Evolutionary conservation across 2,888 invertebrate genomes (phyloP).

Genomic region (Eristalis arbustorum): DNA sequence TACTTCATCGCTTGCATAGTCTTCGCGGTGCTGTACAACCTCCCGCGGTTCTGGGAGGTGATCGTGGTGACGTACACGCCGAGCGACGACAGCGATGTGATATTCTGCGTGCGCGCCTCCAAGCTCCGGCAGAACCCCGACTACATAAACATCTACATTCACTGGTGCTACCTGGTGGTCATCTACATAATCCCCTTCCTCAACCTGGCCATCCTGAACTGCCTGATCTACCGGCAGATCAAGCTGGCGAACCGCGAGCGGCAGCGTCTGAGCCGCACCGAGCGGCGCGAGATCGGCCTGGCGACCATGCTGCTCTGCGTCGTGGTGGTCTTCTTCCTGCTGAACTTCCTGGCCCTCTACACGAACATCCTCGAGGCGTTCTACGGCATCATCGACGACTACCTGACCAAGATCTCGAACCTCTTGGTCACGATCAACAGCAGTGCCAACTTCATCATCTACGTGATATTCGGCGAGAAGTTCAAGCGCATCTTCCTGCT

Average conservation of each 20-base stretch:
- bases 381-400: constrained; percentile 84
- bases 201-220: constrained; percentile 93
- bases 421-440: constrained; percentile 97
- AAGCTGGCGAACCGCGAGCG: constrained; percentile 94
- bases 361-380: constrained; percentile 93
- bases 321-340: constrained; percentile 95
- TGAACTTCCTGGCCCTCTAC: constrained; percentile 93
- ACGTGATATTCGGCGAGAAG: constrained; percentile 98
- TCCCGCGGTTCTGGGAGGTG: constrained; percentile 90
- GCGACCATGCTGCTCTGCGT: constrained; percentile 97
- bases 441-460: constrained; percentile 98
- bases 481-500: constrained; percentile 93
- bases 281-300: constrained; percentile 94
- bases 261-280: constrained; percentile 92
- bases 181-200: constrained; percentile 96
- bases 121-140: constrained; percentile 85
- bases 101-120: constrained; percentile 88
- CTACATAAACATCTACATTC: constrained; percentile 93
- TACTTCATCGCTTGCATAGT: constrained; percentile 91
- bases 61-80: constrained; percentile 79
- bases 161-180: constrained; percentile 96
- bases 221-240: constrained; percentile 94
- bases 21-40: constrained; percentile 92
- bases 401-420: constrained; percentile 91
- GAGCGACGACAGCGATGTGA: constrained; percentile 81